Percentiles rank a stretch among this genome's conserved stretches.
These are phyloP conservation scores for Gonocerus acuteangulatus DNA, from an alignment of 2,888 invertebrate species.

Conservation along the genomic window DNA sequence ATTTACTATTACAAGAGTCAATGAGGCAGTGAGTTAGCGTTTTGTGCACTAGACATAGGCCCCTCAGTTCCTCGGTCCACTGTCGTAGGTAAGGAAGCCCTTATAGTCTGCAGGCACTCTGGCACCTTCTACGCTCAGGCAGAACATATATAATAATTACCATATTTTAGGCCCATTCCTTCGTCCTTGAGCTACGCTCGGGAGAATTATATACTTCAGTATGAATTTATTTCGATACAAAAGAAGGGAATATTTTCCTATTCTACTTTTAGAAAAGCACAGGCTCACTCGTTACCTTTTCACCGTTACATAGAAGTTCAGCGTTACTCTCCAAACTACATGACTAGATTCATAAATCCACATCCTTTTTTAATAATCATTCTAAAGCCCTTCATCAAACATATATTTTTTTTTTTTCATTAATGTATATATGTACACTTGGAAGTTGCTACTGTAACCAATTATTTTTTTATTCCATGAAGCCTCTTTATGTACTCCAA, in stretches of 20 bases:
- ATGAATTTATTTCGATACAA: slow-evolving; percentile 1
- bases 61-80: slow-evolving; percentile 3
- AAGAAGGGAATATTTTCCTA: slow-evolving; percentile 19
- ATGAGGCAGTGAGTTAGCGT: slow-evolving; percentile 22
- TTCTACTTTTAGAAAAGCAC: slow-evolving; percentile 25
- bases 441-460: not conserved
- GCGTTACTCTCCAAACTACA: slow-evolving; percentile 19
- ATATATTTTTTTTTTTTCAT: not conserved
- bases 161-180: slow-evolving; percentile 16
- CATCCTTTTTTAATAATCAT: not conserved
- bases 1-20: not conserved
- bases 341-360: slow-evolving; percentile 24
- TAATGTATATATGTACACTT: not conserved
- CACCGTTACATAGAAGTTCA: slow-evolving; percentile 10
- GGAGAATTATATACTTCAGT: not conserved
- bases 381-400: not conserved
- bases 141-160: slow-evolving; percentile 6
- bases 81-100: slow-evolving; percentile 11
- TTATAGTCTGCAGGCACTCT: not conserved
- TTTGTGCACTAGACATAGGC: slow-evolving; percentile 17
- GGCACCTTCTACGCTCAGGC: slow-evolving; percentile 12
- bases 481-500: not conserved
- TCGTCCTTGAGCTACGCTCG: not conserved
- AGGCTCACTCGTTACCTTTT: not conserved
- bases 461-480: not conserved